phyloP scores from a whole-genome alignment of 1,140 invertebrate genomes.

The Drosophila tristis region DNA sequence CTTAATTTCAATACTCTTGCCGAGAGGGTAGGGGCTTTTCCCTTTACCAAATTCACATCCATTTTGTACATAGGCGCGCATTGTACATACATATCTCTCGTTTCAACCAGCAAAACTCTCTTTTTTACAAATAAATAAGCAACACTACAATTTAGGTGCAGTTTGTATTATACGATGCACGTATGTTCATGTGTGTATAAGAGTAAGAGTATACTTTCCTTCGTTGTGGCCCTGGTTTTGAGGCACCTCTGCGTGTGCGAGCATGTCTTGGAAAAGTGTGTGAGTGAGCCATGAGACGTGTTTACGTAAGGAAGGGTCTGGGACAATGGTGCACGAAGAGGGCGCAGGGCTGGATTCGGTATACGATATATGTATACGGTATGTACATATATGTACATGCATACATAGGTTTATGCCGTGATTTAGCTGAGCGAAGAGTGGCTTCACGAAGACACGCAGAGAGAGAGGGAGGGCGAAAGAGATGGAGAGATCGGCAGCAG shows the following conservation, averaged over 20 bases:
- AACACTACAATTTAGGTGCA: too few relatives aligned
- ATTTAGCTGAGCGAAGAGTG: constrained; percentile 25
- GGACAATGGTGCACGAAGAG: background rate
- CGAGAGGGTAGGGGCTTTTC: background rate
- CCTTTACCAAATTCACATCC: too few relatives aligned
- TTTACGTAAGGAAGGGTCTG: constrained; percentile 48
- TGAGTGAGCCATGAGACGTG: constrained; percentile 38
- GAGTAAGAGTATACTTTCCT: background rate
- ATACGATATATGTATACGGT: background rate
- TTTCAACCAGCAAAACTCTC: too few relatives aligned
- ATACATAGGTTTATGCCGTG: constrained; percentile 28
- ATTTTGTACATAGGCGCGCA: background rate
- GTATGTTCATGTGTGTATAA: too few relatives aligned
- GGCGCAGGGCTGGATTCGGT: too few relatives aligned
- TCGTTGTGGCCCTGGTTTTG: background rate
- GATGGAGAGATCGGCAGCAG: background rate
- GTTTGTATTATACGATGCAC: too few relatives aligned
- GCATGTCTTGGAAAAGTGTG: constrained; percentile 3
- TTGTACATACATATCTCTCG: too few relatives aligned
- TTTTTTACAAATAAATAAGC: too few relatives aligned
- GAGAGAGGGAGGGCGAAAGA: background rate
- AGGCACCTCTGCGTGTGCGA: background rate
- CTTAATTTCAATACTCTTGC: constrained; percentile 61
- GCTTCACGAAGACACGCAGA: constrained; percentile 2
- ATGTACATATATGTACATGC: too few relatives aligned